Conservation (phyloP, 2,888 invertebrate genomes). For the Brassicogethes aeneus region DNA sequence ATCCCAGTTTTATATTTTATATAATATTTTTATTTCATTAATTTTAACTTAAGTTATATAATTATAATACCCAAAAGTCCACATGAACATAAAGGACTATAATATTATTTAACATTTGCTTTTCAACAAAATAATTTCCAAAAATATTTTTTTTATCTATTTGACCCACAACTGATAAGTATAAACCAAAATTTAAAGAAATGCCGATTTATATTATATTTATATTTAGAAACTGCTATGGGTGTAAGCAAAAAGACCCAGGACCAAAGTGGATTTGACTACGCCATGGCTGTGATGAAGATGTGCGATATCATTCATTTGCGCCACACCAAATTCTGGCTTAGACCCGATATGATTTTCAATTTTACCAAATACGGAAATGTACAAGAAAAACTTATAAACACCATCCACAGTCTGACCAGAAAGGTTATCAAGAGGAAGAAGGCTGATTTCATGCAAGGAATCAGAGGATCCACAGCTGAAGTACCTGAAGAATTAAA, state of each 20-base stretch:
- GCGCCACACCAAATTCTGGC: conserved; percentile 42
- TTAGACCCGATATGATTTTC: conserved; percentile 42
- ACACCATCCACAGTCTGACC: conserved; percentile 44
- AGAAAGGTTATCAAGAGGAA: conserved; percentile 55
- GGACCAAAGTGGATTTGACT: conserved; percentile 44
- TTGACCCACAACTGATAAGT: too few species aligned
- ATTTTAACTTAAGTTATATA: too few species aligned
- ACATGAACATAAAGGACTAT: too few species aligned
- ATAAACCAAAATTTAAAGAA: too few species aligned
- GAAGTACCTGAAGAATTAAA: conserved; percentile 19
- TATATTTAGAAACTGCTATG: conserved; percentile 49
- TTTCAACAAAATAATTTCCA: too few species aligned
- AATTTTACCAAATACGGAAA: conserved; percentile 40
- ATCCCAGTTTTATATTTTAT: not conserved
- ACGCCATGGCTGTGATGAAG: conserved; percentile 51
- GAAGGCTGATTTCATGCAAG: conserved; percentile 63
- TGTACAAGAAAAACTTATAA: conserved; percentile 39
- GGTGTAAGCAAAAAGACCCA: conserved; percentile 42
- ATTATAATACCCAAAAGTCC: too few species aligned
- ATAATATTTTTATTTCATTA: conserved; percentile 5
- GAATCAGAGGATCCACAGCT: conserved; percentile 42
- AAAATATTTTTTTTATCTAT: too few species aligned
- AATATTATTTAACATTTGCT: too few species aligned
- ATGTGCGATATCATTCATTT: conserved; percentile 48
- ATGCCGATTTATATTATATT: too few species aligned